Evolutionary conservation across 2,797 vertebrate genomes (phyloP).

Genomic region (Leuciscus waleckii): DNA sequence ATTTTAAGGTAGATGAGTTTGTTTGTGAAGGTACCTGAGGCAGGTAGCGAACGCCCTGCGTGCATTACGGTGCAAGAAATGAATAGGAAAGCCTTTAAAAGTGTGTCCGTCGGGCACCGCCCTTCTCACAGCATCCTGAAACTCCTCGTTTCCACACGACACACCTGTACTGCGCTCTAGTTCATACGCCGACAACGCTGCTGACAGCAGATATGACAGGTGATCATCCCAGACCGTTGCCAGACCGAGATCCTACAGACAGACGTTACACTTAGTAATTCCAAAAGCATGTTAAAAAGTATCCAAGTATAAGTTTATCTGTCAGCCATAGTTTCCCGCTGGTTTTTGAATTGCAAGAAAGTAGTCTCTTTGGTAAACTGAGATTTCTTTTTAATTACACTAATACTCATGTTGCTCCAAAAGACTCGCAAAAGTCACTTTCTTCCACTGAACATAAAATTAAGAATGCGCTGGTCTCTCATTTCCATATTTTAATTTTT

Average conservation of each 20-base stretch:
- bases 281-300: background rate
- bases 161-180: conserved; percentile 89
- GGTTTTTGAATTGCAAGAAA: background rate
- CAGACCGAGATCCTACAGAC: conserved; percentile 86
- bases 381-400: too few relatives aligned
- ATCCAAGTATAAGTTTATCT: background rate
- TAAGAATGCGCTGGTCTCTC: background rate
- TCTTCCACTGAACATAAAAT: background rate
- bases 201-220: conserved; percentile 93
- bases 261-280: background rate
- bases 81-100: conserved; percentile 97
- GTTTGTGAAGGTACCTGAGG: conserved; percentile 81
- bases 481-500: background rate
- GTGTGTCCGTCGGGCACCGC: conserved; percentile 95
- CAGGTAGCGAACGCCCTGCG: conserved; percentile 91
- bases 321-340: background rate
- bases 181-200: conserved; percentile 92
- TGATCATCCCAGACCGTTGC: conserved; percentile 94
- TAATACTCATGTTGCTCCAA: background rate
- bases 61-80: conserved; percentile 92
- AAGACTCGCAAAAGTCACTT: background rate
- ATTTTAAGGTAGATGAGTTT: background rate
- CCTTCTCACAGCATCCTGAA: conserved; percentile 93
- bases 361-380: background rate
- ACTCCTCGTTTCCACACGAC: conserved; percentile 95